Evolutionary conservation across 2,888 invertebrate species (phyloP), one percentile per base, ranked within the genome.

Genomic region (Ormia ochracea): DNA sequence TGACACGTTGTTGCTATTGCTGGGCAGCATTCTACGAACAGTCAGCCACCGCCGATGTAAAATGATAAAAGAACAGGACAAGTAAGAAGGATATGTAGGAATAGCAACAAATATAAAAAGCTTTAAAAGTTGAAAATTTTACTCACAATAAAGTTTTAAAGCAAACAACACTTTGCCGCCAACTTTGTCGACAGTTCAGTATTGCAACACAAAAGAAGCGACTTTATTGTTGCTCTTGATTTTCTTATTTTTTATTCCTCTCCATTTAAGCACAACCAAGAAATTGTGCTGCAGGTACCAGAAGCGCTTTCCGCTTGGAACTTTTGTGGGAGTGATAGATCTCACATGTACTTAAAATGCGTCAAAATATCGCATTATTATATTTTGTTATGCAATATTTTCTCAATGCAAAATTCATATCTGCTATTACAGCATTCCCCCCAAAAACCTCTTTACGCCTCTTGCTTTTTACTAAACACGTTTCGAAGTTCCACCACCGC

Each of bases 81-180:
- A 65, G 19, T 2, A 10, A 26, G 28, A 52, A 4, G 36, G 23
- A 65, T 48, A 48, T 73, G 56, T n/a, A n/a, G n/a, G n/a, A 31
- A 41, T 23, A 58, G 19, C n/a, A 52, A 48, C 4, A 14, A 54
- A 61, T 43, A 43, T 4, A 61, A 74, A 68, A 33, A 19, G 19
- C 36, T 61, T 21, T 26, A 54, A 54, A 54, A 50, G 23, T 63
- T 45, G 23, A 54, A 68, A 14, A 52, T 28, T 59, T 61, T 54
- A 23, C 48, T 50, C 56, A 48, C 48, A 48, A 76, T 48, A 59
- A 76, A 76, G 69, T 68, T 69, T 69, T 56, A 63, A 69, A 56
- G 76, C 68, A 76, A 76, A 69, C 48, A 76, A 56, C 76, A 69
- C 63, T 69, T 69, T 69, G 61, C 14, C 68, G 75, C 54, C 54